Evolutionary conservation across 2,888 invertebrate species (phyloP), one percentile per base, ranked within the genome.

Genomic region (Acronicta alni): DNA sequence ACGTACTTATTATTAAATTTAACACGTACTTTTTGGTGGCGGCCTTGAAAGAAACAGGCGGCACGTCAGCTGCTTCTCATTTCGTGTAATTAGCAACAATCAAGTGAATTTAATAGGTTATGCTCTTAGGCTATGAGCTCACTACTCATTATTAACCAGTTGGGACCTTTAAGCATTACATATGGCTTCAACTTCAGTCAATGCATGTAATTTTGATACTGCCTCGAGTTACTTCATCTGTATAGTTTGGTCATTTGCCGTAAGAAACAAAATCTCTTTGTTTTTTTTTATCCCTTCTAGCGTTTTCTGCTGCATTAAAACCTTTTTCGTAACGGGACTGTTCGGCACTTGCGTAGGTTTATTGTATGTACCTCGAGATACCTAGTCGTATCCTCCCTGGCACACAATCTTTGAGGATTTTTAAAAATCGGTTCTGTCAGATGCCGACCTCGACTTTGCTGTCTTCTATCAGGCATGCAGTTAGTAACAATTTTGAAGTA

Each of bases 211-310:
- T 64, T 70, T 63, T 20, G 18, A 30, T 38, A 51, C 8, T 12
- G 65, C 71, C 65, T 1, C 45, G 16, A 64, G 71, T 63, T 1
- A 57, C 32, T 0, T 35, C 7, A 3, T 15, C 17, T 14, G 2
- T 26, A 14, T 18, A 53, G 5, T 38, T n/a, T 15, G 18, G 30
- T 35, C 16, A 18, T 18, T 41, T 41, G 9, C 8, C 35, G 12
- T 17, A 38, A n/a, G 20, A 32, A 52, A 41, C 43, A 35, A 52
- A 23, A 9, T 37, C 44, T 47, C 20, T 20, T 30, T 39, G 0
- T 38, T 48, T 18, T 10, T 48, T 52, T 67, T 44, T 61, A 32
- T 45, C 20, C 48, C 68, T 61, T 26, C 53, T 61, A 65, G 65
- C 65, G 68, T 35, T 68, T 30, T 54, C 32, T 41, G n/a, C 48